Evolutionary conservation across 2,888 invertebrate genomes (phyloP), one percentile per base, ranked within the genome.

Genomic region (Taenaris catops): DNA sequence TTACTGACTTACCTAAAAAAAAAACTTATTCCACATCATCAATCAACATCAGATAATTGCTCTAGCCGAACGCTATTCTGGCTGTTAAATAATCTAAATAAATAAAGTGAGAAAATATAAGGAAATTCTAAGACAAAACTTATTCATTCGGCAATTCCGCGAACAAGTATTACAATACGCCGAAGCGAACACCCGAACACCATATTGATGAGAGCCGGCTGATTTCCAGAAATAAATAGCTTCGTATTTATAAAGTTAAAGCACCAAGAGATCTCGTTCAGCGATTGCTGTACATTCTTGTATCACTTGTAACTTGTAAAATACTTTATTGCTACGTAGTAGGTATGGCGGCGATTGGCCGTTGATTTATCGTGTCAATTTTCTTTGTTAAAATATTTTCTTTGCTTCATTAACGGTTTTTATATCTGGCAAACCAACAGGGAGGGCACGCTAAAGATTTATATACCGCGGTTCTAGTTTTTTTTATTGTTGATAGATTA

Each of bases 261-360:
- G 74, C 73, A 64, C 63, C 62, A 58, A 57, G 60, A 69, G 81
- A 83, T 83, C 71, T 63, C 69, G 69, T 65, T 51, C 61, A 51
- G 46, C 63, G 84, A 84, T 84, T 79, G 70, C 59, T 52, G 55
- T 60, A 67, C 68, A 67, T 72, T 78, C 80, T 79, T 72, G 80
- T 84, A 84, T 81, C 83, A 84, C 83, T 83, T 83, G 83, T 81
- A 79, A 76, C 81, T 83, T 83, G 83, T 80, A 79, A 76, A 79
- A 83, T 84, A 80, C 80, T 83, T 84, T 84, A 83, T 84, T 81
- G 84, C 69, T 57, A 40, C 63, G 49, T 54, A 69, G 61, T 67
- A 45, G 48, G 51, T 23, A 32, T 46, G 34, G 16, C 38, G 44
- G 41, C 55, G 41, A 64, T 49, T 68, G 64, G 62, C 49, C 52